Percentiles rank a stretch among this genome's conserved stretches.
Evolutionary conservation across 2,797 vertebrate genomes (phyloP).

Genomic region (Alca torda): DNA sequence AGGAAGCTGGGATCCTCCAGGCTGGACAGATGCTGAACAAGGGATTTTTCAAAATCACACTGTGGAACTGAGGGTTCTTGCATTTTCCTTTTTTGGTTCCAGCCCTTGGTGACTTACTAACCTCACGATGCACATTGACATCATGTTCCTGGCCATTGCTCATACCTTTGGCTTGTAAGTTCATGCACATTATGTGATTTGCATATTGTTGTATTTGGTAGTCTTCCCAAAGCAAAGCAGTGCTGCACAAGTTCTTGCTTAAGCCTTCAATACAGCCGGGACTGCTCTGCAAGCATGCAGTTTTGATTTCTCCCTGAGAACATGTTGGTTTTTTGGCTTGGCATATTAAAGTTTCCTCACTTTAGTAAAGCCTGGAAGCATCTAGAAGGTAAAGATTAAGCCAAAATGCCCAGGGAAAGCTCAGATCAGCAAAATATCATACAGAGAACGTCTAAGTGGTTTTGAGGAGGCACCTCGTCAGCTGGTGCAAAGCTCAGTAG

Average conservation of each 20-base stretch:
- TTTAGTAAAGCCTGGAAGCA: slow-evolving; percentile 36
- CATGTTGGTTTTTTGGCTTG: neutral
- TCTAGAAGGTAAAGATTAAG: neutral
- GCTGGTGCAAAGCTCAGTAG: neutral
- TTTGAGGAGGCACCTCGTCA: neutral
- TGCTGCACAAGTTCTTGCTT: slow-evolving; percentile 11
- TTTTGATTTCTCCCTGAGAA: slow-evolving; percentile 2
- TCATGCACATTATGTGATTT: slow-evolving; percentile 50
- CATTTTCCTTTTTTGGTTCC: neutral
- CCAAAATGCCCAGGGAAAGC: slow-evolving; percentile 43
- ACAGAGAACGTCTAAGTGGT: neutral
- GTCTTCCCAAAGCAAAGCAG: slow-evolving; percentile 16
- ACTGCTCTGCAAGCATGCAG: neutral
- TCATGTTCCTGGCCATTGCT: slow-evolving; percentile 56
- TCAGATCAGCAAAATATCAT: slow-evolving; percentile 30
- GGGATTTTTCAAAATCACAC: neutral
- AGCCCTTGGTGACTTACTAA: slow-evolving; percentile 38
- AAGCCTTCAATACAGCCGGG: neutral
- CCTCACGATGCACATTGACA: neutral
- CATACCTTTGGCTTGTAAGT: slow-evolving; percentile 51
- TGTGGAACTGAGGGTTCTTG: neutral
- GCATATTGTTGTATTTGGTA: slow-evolving; percentile 58
- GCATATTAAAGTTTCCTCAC: neutral
- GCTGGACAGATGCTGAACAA: slow-evolving; percentile 40
- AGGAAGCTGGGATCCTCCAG: neutral